phyloP scores from a whole-genome alignment of 2,113 vertebrate species.

The Oncorhynchus kisutch region DNA sequence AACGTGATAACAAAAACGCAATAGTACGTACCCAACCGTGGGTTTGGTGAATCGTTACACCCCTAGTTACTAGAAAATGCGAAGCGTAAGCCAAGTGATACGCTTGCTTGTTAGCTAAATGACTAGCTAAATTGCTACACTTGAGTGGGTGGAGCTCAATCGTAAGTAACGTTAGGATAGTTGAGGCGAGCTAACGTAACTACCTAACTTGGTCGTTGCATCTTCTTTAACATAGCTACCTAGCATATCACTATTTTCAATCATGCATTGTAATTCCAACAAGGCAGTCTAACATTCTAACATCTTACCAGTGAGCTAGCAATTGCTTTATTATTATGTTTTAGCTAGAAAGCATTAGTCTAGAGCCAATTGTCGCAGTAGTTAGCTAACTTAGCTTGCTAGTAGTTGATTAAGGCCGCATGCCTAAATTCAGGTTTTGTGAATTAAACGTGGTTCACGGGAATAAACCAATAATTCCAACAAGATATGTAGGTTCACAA shows the following conservation, averaged over 20 bases:
- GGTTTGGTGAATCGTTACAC: too few relatives aligned
- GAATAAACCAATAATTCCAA: not conserved
- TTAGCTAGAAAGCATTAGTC: not conserved
- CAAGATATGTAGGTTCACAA: not conserved
- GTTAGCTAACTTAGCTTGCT: not conserved
- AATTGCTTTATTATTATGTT: not conserved
- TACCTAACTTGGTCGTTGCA: not conserved
- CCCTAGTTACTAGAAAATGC: too few relatives aligned
- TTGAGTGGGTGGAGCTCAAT: too few relatives aligned
- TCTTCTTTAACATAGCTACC: not conserved
- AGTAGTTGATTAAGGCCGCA: not conserved
- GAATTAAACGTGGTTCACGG: not conserved
- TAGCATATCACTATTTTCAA: not conserved
- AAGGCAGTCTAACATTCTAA: not conserved
- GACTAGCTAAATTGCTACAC: too few relatives aligned
- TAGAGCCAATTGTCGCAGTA: not conserved
- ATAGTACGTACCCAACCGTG: too few relatives aligned
- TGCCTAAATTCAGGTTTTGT: not conserved
- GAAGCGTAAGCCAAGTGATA: too few relatives aligned
- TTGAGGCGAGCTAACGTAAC: not conserved
- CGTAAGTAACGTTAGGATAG: too few relatives aligned
- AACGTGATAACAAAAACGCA: too few relatives aligned
- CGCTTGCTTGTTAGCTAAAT: too few relatives aligned
- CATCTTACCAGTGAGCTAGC: not conserved
- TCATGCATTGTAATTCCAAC: not conserved